These are phyloP conservation scores for Chlorodrepanis virens DNA, from an alignment of 2,113 vertebrate species.

Conservation along the genomic window DNA sequence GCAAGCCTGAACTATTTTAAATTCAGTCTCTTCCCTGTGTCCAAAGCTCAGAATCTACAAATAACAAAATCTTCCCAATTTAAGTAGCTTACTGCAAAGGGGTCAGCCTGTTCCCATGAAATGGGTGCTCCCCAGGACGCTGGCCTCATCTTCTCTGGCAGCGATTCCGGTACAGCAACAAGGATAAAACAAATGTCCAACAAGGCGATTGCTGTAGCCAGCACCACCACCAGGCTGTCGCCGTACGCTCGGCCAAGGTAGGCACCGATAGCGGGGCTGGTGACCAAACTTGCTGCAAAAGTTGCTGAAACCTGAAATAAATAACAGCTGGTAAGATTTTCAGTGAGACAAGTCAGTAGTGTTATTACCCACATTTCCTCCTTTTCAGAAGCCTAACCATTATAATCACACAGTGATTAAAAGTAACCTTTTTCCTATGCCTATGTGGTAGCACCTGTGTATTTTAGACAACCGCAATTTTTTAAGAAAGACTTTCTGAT, in stretches of 20 bases:
- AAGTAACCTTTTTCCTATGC: neutral
- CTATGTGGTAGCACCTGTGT: neutral
- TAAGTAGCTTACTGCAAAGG: slow-evolving; percentile 80
- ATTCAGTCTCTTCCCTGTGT: neutral
- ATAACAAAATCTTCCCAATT: neutral
- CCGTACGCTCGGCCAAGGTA: slow-evolving; percentile 84
- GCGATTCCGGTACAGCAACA: slow-evolving; percentile 83
- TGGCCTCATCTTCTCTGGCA: slow-evolving; percentile 88
- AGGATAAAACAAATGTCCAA: slow-evolving; percentile 88
- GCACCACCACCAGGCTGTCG: slow-evolving; percentile 85
- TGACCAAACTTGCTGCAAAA: slow-evolving; percentile 86
- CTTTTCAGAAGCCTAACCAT: neutral
- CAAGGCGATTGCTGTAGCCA: slow-evolving; percentile 85
- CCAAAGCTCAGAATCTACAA: neutral
- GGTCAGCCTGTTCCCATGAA: slow-evolving; percentile 89
- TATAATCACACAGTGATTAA: neutral
- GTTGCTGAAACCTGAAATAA: slow-evolving; percentile 83
- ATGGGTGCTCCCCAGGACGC: slow-evolving; percentile 88
- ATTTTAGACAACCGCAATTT: neutral
- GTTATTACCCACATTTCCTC: neutral
- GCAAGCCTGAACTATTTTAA: neutral
- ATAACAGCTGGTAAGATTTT: neutral
- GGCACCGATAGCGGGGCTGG: slow-evolving; percentile 86
- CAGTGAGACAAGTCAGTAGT: neutral
- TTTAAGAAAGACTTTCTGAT: neutral